Evolutionary conservation across 2,888 invertebrate genomes (phyloP).

Genomic region (Onchidella celtica): DNA sequence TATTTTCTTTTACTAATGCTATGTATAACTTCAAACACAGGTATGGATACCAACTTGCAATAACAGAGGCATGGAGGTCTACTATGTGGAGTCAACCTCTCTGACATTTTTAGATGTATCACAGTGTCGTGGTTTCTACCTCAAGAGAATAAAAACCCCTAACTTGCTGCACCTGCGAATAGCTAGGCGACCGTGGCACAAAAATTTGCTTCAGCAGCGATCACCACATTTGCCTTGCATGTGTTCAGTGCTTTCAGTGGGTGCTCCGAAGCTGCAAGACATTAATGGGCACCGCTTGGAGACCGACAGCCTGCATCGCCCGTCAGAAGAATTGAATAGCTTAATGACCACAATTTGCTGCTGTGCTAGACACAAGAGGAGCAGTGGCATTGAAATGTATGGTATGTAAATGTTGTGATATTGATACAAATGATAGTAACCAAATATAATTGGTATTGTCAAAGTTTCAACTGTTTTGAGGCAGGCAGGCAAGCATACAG

Average conservation of each 20-base stretch:
- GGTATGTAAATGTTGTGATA: slow-evolving; percentile 30
- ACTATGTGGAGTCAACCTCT: slow-evolving; percentile 66
- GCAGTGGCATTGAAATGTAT: slow-evolving; percentile 41
- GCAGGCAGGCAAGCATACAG: not conserved
- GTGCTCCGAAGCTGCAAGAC: slow-evolving; percentile 71
- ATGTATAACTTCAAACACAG: no score
- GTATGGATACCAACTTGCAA: slow-evolving; percentile 77
- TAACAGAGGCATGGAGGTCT: slow-evolving; percentile 66
- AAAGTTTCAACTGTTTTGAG: not conserved
- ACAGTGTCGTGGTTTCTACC: slow-evolving; percentile 77
- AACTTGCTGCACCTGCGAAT: slow-evolving; percentile 69
- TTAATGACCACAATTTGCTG: slow-evolving; percentile 40
- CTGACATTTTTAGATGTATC: slow-evolving; percentile 77
- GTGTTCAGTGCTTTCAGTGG: slow-evolving; percentile 69
- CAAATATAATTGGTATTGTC: no score
- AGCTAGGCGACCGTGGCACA: slow-evolving; percentile 75
- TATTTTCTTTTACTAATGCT: no score
- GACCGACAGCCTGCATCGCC: slow-evolving; percentile 63
- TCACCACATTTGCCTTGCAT: slow-evolving; percentile 73
- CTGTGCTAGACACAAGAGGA: slow-evolving; percentile 35
- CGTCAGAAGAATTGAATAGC: slow-evolving; percentile 60
- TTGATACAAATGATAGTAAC: not conserved
- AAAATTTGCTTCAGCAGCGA: slow-evolving; percentile 68
- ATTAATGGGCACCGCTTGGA: slow-evolving; percentile 74
- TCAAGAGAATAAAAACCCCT: slow-evolving; percentile 70